A percentile compares a stretch with the other conserved stretches of the same genome.
phyloP scores from a whole-genome alignment of 2,113 vertebrate species.

The Rhipidura dahli region DNA sequence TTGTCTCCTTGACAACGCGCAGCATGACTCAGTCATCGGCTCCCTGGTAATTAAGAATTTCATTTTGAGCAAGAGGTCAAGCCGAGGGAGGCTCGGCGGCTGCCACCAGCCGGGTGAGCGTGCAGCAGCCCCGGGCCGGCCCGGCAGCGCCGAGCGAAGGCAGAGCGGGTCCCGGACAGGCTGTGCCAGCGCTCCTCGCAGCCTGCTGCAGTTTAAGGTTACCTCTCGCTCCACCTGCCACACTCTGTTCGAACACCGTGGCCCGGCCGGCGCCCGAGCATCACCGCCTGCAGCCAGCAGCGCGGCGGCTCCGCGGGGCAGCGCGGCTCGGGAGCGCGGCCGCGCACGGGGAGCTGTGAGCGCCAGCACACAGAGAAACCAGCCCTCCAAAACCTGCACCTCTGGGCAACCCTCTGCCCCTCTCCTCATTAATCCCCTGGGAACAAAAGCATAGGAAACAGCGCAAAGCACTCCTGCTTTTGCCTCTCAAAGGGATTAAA shows the following conservation, averaged over 20 bases:
- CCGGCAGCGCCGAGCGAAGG: too few relatives aligned
- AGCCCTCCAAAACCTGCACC: neutral
- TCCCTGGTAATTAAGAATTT: neutral
- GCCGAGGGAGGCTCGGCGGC: rapidly evolving
- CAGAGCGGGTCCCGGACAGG: neutral
- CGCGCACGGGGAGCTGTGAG: neutral
- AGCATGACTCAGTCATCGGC: neutral
- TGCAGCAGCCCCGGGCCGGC: rapidly evolving
- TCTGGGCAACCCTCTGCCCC: neutral
- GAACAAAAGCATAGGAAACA: neutral
- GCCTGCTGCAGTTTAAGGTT: neutral
- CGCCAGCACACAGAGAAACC: neutral
- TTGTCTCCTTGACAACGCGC: constrained; percentile 4
- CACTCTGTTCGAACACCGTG: neutral
- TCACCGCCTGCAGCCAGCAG: neutral
- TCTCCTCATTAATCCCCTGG: constrained; percentile 26
- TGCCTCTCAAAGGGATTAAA: constrained; percentile 14
- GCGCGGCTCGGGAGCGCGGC: neutral
- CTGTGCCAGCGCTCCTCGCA: neutral
- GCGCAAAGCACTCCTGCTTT: neutral
- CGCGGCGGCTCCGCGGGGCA: neutral
- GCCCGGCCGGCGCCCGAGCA: neutral
- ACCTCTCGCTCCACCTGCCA: constrained; percentile 23
- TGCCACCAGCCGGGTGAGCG: rapidly evolving
- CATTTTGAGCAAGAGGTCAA: neutral